A percentile compares a stretch with the other conserved stretches of the same genome.
Conservation (phyloP, 2,113 vertebrate species). For the Pseudorectes ferrugineus region DNA sequence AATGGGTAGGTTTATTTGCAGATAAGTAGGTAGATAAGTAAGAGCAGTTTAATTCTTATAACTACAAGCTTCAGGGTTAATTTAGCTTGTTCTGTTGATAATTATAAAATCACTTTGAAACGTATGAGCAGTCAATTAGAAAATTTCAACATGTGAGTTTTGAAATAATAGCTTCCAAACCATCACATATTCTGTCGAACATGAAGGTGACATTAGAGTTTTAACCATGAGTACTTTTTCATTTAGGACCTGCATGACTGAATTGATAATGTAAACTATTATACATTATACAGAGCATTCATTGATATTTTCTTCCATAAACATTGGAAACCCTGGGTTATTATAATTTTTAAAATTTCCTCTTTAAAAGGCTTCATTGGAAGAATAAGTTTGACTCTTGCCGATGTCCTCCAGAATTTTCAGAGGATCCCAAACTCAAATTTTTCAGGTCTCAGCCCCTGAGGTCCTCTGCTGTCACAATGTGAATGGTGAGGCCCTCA, state of each 20-base stretch:
- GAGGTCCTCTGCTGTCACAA: background rate
- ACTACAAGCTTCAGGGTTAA: slow-evolving; percentile 17
- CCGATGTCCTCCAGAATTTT: background rate
- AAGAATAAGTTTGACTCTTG: background rate
- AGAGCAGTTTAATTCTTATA: background rate
- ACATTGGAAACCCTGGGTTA: background rate
- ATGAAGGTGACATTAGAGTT: background rate
- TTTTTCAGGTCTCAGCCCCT: background rate
- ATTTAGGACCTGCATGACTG: background rate
- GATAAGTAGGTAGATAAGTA: background rate
- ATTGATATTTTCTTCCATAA: background rate
- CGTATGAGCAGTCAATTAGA: background rate
- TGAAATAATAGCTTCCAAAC: background rate
- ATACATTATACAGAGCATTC: background rate
- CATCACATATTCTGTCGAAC: background rate
- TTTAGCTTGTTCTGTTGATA: background rate
- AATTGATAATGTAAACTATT: background rate
- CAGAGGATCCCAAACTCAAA: background rate
- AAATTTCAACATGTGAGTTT: slow-evolving; percentile 4
- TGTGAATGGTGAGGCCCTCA: background rate
- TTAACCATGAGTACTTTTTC: background rate
- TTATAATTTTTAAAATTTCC: background rate
- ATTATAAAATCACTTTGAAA: slow-evolving; percentile 15
- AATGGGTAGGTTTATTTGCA: background rate
- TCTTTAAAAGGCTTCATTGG: background rate